Conservation (phyloP, 1,140 invertebrate genomes). For the Drosophila novamexicana region DNA sequence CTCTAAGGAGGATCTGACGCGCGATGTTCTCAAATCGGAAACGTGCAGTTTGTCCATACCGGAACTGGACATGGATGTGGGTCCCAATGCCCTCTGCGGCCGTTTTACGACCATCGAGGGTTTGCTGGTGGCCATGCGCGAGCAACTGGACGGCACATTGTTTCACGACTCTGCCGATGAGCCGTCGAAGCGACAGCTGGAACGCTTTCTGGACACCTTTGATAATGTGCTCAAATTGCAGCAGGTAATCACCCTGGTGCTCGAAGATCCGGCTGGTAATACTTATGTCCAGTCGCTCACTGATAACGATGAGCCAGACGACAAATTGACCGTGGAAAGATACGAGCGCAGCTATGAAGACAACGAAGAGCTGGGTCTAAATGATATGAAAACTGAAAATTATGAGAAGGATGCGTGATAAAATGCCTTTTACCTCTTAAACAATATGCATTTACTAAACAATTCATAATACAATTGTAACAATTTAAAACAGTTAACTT, state of each 20-base stretch:
- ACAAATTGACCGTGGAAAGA: conserved; percentile 89
- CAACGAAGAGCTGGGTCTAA: conserved; percentile 97
- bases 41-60: conserved; percentile 95
- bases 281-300: conserved; percentile 96
- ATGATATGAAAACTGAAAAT: conserved; percentile 97
- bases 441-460: conserved; percentile 35
- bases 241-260: conserved; percentile 89
- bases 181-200: conserved; percentile 84
- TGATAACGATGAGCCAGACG: conserved; percentile 89
- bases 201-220: conserved; percentile 89
- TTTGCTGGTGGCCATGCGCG: conserved; percentile 88
- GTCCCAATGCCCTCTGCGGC: conserved; percentile 93
- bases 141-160: conserved; percentile 90
- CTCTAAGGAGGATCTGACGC: conserved; percentile 91
- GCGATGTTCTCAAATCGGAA: conserved; percentile 98
- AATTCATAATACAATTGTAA: conserved; percentile 2
- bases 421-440: background rate
- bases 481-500: background rate
- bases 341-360: conserved; percentile 96
- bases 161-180: conserved; percentile 90
- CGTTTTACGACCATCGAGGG: conserved; percentile 98
- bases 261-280: conserved; percentile 99
- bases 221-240: conserved; percentile 89
- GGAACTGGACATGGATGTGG: conserved; percentile 95
- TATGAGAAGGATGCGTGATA: conserved; percentile 71